Evolutionary conservation across 2,113 vertebrate species (phyloP).

Genomic region (Nothobranchius kuhntae): DNA sequence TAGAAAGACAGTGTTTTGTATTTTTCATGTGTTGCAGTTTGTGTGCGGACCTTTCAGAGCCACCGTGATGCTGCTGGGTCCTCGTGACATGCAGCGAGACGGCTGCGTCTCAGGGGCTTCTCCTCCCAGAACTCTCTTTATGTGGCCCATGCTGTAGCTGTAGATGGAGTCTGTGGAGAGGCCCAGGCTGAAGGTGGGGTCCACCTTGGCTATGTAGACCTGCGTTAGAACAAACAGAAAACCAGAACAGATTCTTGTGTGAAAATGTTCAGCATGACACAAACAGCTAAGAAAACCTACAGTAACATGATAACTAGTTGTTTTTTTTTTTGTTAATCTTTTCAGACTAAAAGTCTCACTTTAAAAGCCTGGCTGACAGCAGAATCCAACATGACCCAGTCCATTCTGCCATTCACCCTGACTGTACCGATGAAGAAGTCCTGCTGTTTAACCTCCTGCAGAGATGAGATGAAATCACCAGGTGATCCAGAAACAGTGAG

Average conservation of each 20-base stretch:
- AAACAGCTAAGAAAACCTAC: too few relatives aligned
- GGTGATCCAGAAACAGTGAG: neutral
- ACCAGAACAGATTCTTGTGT: neutral
- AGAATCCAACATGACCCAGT: constrained; percentile 93
- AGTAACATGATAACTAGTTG: too few relatives aligned
- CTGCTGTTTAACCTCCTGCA: constrained; percentile 93
- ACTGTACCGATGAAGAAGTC: constrained; percentile 93
- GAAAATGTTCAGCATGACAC: too few relatives aligned
- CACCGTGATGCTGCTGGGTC: constrained; percentile 80
- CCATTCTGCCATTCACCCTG: constrained; percentile 88
- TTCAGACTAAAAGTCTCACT: constrained; percentile 72
- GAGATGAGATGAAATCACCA: neutral
- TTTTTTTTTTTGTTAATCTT: too few relatives aligned
- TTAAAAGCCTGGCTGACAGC: constrained; percentile 93
- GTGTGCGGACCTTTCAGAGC: constrained; percentile 88
- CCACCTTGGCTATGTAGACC: constrained; percentile 94
- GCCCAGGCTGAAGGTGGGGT: constrained; percentile 89
- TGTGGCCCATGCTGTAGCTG: constrained; percentile 91
- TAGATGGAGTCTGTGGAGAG: constrained; percentile 92
- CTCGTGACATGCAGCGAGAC: constrained; percentile 85
- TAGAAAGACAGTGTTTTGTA: too few relatives aligned
- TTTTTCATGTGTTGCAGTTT: too few relatives aligned
- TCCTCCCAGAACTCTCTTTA: constrained; percentile 87
- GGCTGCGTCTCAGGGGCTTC: constrained; percentile 87
- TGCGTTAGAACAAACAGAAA: constrained; percentile 45